These are phyloP conservation scores for Heliconius nattereri DNA, from an alignment of 1,140 invertebrate genomes.

Conservation along the genomic window DNA sequence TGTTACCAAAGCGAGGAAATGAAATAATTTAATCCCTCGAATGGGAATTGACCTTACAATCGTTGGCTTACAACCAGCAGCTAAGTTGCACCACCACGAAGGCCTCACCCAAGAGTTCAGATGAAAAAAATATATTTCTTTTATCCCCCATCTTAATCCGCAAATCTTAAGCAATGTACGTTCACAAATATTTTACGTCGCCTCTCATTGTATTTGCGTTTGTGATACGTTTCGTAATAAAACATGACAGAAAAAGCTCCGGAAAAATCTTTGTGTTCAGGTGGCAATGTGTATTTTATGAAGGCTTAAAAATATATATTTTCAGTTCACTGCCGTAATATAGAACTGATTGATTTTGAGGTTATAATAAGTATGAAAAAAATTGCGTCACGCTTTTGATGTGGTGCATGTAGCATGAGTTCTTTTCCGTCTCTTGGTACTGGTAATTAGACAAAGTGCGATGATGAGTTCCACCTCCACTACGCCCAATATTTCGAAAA, in stretches of 20 bases:
- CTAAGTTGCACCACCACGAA: too few species aligned
- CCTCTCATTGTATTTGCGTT: conserved; percentile 36
- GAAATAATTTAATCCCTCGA: too few species aligned
- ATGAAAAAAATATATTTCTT: conserved; percentile 24
- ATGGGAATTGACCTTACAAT: too few species aligned
- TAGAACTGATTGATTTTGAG: not conserved
- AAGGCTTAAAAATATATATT: conserved; percentile 7
- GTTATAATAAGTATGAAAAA: not conserved
- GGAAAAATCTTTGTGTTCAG: conserved; percentile 1
- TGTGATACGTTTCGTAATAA: conserved; percentile 34
- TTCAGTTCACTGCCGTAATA: not conserved
- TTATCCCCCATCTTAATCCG: conserved; percentile 30
- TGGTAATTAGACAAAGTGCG: too few species aligned
- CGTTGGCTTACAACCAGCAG: too few species aligned
- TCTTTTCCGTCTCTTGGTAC: too few species aligned
- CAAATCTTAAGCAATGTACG: conserved; percentile 35
- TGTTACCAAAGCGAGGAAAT: too few species aligned
- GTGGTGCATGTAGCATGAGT: too few species aligned
- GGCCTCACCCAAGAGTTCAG: not conserved
- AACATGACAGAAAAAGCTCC: conserved; percentile 25
- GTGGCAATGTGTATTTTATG: conserved; percentile 6
- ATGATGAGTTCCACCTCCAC: too few species aligned
- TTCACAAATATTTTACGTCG: conserved; percentile 34
- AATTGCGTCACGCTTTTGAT: not conserved
- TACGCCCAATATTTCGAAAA: too few species aligned